Conservation (phyloP, 2,888 invertebrate species). For the Pseudococcus longispinus region DNA sequence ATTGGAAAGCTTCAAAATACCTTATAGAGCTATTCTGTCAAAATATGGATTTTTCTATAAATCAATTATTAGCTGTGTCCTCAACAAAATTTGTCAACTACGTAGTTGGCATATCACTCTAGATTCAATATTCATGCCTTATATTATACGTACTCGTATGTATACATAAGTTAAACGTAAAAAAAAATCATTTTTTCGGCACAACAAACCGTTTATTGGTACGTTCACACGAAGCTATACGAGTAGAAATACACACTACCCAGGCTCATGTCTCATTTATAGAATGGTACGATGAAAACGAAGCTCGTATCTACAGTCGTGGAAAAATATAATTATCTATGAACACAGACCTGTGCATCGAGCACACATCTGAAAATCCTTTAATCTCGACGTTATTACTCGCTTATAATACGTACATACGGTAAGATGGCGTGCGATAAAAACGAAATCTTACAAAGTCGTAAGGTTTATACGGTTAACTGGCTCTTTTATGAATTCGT, state of each 20-base stretch:
- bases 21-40: too few relatives aligned
- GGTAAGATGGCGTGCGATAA: not conserved
- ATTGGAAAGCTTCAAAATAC: too few relatives aligned
- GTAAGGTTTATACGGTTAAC: not conserved
- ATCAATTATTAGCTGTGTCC: too few relatives aligned
- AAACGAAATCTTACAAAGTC: not conserved
- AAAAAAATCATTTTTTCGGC: too few relatives aligned
- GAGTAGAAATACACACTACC: not conserved
- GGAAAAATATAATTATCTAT: not conserved
- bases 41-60: too few relatives aligned
- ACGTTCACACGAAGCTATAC: not conserved
- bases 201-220: too few relatives aligned
- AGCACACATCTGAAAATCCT: not conserved
- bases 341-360: not conserved
- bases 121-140: too few relatives aligned
- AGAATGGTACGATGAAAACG: not conserved
- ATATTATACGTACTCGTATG: too few relatives aligned
- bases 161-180: too few relatives aligned
- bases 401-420: not conserved
- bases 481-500: not conserved
- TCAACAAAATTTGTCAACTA: too few relatives aligned
- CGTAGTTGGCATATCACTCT: too few relatives aligned
- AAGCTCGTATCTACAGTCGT: not conserved
- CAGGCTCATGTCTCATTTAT: not conserved
- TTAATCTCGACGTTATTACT: not conserved